Evolutionary conservation across 2,888 invertebrate species (phyloP).

Genomic region (Thymelicus acteon): DNA sequence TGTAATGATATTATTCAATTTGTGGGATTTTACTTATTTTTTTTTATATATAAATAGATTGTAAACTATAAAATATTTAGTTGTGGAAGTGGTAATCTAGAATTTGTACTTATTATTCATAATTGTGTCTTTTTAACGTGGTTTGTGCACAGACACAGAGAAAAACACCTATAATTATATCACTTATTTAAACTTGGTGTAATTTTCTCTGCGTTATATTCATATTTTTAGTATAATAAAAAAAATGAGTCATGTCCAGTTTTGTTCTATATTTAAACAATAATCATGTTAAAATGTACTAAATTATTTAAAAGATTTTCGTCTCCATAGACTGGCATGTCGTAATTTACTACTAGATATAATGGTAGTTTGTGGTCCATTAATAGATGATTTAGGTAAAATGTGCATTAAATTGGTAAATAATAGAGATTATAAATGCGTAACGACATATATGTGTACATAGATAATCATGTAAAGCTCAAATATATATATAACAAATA

Average conservation of each 20-base stretch:
- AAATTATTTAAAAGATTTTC: conserved; percentile 5
- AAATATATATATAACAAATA: conserved; percentile 73
- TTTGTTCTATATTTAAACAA: neutral
- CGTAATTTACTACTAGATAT: conserved; percentile 13
- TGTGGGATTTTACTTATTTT: neutral
- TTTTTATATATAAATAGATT: neutral
- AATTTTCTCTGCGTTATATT: too few relatives aligned
- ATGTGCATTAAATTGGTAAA: conserved; percentile 77
- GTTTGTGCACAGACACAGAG: too few relatives aligned
- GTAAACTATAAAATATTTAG: neutral
- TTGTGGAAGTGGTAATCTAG: neutral
- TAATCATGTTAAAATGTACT: neutral
- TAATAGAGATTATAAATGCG: conserved; percentile 63
- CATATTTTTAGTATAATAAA: neutral
- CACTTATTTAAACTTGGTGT: too few relatives aligned
- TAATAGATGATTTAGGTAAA: conserved; percentile 79
- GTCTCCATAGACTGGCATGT: conserved; percentile 14
- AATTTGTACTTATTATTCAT: neutral
- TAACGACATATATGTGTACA: conserved; percentile 61
- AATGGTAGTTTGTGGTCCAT: conserved; percentile 79
- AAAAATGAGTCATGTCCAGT: neutral
- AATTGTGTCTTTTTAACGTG: neutral
- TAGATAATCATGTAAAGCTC: conserved; percentile 78
- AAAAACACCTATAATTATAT: too few relatives aligned
- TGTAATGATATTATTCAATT: neutral